These are phyloP conservation scores for Scolopax bukidnonensis DNA, from an alignment of 2,797 vertebrate genomes.

Conservation along the genomic window DNA sequence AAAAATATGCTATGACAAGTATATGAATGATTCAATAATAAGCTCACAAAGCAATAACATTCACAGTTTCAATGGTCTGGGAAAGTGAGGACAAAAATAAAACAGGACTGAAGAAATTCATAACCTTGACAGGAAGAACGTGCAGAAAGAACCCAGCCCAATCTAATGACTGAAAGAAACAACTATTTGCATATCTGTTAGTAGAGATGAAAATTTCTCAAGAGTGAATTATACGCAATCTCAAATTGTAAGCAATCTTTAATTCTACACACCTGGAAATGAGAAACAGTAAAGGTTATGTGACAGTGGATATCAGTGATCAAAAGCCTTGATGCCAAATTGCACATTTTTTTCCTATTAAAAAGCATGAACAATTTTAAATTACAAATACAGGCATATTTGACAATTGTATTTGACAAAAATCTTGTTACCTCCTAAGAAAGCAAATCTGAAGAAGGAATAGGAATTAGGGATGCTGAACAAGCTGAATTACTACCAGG, in stretches of 20 bases:
- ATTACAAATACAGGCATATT: background rate
- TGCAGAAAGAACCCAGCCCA: background rate
- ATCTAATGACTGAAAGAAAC: background rate
- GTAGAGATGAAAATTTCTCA: background rate
- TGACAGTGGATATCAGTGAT: background rate
- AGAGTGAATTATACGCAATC: background rate
- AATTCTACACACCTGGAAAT: background rate
- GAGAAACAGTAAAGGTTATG: background rate
- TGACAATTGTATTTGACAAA: background rate
- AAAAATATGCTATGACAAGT: background rate
- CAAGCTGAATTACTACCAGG: background rate
- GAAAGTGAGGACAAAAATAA: background rate
- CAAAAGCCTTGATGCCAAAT: background rate
- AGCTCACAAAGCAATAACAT: background rate
- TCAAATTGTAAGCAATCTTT: background rate
- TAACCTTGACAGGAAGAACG: background rate
- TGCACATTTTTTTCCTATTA: background rate
- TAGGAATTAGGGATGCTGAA: background rate
- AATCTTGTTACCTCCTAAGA: background rate
- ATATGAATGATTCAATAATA: background rate
- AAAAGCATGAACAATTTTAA: background rate
- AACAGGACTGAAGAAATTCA: background rate
- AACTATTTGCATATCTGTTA: background rate
- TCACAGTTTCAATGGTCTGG: background rate
- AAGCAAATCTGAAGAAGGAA: background rate